Evolutionary conservation across 2,888 invertebrate genomes (phyloP).

Genomic region (Thecophora atra): DNA sequence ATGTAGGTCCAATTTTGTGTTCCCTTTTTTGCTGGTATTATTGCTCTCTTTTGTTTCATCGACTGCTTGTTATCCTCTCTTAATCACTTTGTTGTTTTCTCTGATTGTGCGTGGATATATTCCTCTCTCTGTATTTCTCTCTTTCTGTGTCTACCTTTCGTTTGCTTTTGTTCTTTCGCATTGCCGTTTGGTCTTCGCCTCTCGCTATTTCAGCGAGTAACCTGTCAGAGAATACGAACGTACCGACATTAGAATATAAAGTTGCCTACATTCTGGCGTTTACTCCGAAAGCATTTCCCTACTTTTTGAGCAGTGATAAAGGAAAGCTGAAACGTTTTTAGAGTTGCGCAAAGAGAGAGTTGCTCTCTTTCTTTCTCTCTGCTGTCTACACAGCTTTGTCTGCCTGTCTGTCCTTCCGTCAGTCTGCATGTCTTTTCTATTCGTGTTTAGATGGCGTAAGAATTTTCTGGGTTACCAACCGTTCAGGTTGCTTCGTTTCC

Average conservation of each 20-base stretch:
- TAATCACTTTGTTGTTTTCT: too few species aligned
- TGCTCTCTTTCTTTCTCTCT: background rate
- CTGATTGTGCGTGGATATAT: too few species aligned
- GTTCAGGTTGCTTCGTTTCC: background rate
- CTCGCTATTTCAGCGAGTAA: background rate
- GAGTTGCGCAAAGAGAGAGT: background rate
- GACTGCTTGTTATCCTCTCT: too few species aligned
- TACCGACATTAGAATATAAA: background rate
- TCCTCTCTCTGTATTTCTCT: background rate
- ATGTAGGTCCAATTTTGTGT: too few species aligned
- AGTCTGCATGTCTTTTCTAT: too few species aligned
- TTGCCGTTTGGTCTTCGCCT: background rate
- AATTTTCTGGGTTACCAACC: background rate
- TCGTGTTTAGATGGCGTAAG: background rate
- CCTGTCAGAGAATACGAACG: background rate
- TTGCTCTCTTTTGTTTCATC: too few species aligned
- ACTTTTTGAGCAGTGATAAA: background rate
- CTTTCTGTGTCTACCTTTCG: background rate
- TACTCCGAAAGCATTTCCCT: background rate
- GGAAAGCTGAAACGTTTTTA: background rate
- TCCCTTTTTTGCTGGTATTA: too few species aligned
- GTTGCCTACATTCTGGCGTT: conserved; percentile 16
- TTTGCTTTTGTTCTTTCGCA: background rate
- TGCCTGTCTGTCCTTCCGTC: background rate
- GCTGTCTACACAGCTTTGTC: background rate